These are phyloP conservation scores for Drosophila ohnishii DNA, from an alignment of 1,140 invertebrate species.

Conservation along the genomic window DNA sequence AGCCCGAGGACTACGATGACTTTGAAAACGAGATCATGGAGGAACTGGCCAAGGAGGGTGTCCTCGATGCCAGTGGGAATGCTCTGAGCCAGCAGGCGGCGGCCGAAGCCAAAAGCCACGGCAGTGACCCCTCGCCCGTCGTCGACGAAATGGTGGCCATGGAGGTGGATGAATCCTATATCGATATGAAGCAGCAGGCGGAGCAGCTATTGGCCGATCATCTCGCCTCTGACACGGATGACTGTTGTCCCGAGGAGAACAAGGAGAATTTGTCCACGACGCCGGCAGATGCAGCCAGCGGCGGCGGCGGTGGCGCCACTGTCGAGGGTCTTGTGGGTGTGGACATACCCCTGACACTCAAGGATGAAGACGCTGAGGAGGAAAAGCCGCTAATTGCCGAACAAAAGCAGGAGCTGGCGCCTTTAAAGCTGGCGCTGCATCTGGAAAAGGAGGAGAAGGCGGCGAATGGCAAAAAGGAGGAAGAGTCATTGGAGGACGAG, in stretches of 20 bases:
- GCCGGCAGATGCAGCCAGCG: not conserved
- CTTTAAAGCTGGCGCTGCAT: slow-evolving; percentile 3
- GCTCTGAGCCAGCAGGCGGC: slow-evolving; percentile 49
- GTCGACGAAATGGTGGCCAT: slow-evolving; percentile 22
- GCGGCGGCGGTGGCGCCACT: not conserved
- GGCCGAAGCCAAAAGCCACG: not conserved
- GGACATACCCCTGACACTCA: slow-evolving; percentile 32
- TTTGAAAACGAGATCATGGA: slow-evolving; percentile 66
- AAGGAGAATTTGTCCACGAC: slow-evolving; percentile 67
- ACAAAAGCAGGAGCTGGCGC: slow-evolving; percentile 25
- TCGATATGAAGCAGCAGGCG: slow-evolving; percentile 10
- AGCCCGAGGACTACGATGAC: slow-evolving; percentile 45
- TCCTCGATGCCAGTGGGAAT: slow-evolving; percentile 66
- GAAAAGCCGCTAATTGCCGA: slow-evolving; percentile 52
- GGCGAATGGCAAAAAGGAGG: slow-evolving; percentile 31
- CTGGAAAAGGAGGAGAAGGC: slow-evolving; percentile 37
- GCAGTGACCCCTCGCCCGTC: not conserved
- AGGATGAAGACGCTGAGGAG: slow-evolving; percentile 51
- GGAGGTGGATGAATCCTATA: slow-evolving; percentile 21
- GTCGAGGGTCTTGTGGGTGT: slow-evolving; percentile 11
- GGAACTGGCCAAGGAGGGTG: slow-evolving; percentile 62
- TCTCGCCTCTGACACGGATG: not conserved
- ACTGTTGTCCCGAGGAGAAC: slow-evolving; percentile 60
- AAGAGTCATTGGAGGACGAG: slow-evolving; percentile 22
- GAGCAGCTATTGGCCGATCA: slow-evolving; percentile 19